Base-by-base conservation (phyloP, 2,888 invertebrate genomes). In the Acleris emargana region DNA sequence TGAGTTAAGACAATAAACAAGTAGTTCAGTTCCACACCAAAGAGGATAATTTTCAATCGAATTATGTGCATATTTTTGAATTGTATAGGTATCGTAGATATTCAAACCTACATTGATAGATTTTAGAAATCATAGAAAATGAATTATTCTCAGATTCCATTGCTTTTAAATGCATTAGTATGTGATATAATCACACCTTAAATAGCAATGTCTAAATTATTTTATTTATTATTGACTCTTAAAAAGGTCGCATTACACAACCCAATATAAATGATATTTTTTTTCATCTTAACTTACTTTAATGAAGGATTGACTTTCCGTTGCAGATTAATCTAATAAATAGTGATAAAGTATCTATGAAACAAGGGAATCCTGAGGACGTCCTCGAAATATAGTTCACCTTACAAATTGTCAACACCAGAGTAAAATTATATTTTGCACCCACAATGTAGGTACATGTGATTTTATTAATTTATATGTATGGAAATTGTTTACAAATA, bases 401-500 rank as follows among this genome's bases (percentile, higher is more conserved):
- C 69, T 75, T 76, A 75, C 76, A 76, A 78, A 75, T 69, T 72
- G 69, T 74, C 72, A 78, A 79, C 79, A 81, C 76, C 72, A 69
- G 74, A 77, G 79, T 82, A 81, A 82, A 79, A 78, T 73, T 76
- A 77, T 82, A 78, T 76, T 84, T 82, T 80, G 81, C 86, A 84
- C 81, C 74, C 72, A 71, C 75, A 52, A 22, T 73, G 67, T 63
- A 72, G 79, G 72, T 79, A 77, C 79, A 76, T 75, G 76, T 77
- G 76, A 77, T 67, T 70, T 66, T 59, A 73, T 57, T 66, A 55
- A 55, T 66, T 66, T 66, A 61, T 57, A 57, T 66, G 66, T 66
- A 66, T 57, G 17, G 57, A 52, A 64, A 47, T 61, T 61, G 73
- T 70, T 76, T 75, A 75, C 68, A 67, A 17, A 74, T 75, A 70